These are phyloP conservation scores for Priocnemis perturbator DNA, from an alignment of 2,888 invertebrate species.

Conservation along the genomic window DNA sequence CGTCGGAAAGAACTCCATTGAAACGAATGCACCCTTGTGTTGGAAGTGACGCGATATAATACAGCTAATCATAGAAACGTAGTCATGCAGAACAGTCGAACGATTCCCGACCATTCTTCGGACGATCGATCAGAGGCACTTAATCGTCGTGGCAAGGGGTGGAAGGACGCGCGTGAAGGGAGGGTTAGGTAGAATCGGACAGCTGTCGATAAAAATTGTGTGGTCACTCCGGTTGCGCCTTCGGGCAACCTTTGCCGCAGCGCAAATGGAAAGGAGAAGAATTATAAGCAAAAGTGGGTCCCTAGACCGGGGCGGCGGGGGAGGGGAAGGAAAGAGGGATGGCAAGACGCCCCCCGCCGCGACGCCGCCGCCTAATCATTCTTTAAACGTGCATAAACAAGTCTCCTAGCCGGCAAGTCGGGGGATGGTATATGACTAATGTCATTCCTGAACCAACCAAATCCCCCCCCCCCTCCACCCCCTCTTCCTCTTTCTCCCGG, in stretches of 20 bases:
- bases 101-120: constrained; percentile 1
- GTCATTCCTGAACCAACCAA: constrained; percentile 66
- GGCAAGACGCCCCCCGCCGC: constrained; percentile 66
- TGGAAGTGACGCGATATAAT: not conserved
- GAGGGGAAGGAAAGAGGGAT: constrained; percentile 43
- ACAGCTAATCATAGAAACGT: too few species aligned
- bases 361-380: constrained; percentile 74
- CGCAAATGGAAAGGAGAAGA: constrained; percentile 22
- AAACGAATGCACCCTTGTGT: not conserved
- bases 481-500: constrained; percentile 23
- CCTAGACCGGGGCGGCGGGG: constrained; percentile 7
- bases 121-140: constrained; percentile 19
- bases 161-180: not conserved
- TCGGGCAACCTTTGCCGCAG: constrained; percentile 5
- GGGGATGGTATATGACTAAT: constrained; percentile 68
- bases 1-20: not conserved
- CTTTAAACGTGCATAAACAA: constrained; percentile 75
- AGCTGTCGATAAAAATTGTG: constrained; percentile 28
- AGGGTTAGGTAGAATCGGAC: not conserved
- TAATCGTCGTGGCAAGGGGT: not conserved
- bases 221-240: constrained; percentile 14
- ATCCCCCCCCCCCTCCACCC: constrained; percentile 43
- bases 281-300: constrained; percentile 38
- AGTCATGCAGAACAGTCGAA: not conserved
- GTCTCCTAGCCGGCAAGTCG: constrained; percentile 58